Percentiles rank a stretch among this genome's conserved stretches.
These are phyloP conservation scores for Gymnodraco acuticeps DNA, from an alignment of 2,797 vertebrate genomes.

Conservation along the genomic window DNA sequence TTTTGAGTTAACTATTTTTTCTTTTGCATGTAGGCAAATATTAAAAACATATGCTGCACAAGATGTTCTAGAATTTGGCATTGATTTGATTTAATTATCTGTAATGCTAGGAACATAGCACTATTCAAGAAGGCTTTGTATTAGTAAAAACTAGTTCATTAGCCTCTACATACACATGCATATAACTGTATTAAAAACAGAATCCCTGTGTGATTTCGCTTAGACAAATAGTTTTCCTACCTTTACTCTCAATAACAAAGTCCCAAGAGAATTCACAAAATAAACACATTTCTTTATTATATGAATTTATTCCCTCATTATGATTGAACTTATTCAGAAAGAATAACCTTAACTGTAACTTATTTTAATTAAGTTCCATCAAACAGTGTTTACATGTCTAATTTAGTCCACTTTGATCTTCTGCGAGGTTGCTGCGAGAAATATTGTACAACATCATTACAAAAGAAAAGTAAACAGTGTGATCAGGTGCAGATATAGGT, in stretches of 20 bases:
- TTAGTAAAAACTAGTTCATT: conserved; percentile 43
- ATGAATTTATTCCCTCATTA: conserved; percentile 78
- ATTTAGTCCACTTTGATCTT: conserved; percentile 80
- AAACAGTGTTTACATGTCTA: conserved; percentile 79
- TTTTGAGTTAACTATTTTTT: neutral
- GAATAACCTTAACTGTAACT: conserved; percentile 76
- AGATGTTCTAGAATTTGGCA: conserved; percentile 5
- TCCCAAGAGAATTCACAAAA: conserved; percentile 68
- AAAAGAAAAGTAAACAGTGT: conserved; percentile 68
- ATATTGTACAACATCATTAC: conserved; percentile 61
- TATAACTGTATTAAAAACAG: conserved; percentile 25
- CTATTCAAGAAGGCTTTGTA: conserved; percentile 15
- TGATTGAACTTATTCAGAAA: conserved; percentile 79
- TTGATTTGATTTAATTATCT: conserved; percentile 9
- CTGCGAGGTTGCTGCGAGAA: conserved; percentile 53
- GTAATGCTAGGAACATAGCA: neutral
- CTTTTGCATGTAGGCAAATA: neutral
- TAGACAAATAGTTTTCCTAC: conserved; percentile 61
- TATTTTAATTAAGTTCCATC: conserved; percentile 77
- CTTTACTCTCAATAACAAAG: conserved; percentile 64
- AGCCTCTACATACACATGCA: conserved; percentile 26
- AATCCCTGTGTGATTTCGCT: conserved; percentile 40
- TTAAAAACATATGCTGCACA: neutral
- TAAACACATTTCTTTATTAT: conserved; percentile 67
- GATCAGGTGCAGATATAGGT: conserved; percentile 63